phyloP scores from a whole-genome alignment of 2,888 invertebrate genomes.

The Agrotis segetum region DNA sequence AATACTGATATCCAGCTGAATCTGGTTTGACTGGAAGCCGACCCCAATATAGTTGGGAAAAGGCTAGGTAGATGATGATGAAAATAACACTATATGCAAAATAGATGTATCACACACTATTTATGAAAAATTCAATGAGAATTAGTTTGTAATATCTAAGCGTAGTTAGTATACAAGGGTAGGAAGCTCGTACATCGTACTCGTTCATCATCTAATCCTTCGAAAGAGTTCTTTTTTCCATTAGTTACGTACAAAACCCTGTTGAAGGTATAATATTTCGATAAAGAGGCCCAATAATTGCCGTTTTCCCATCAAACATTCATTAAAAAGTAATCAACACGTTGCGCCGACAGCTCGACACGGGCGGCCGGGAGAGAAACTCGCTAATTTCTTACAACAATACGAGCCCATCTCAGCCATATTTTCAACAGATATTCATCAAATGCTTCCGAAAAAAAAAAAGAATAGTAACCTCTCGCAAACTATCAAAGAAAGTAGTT shows the following conservation, averaged over 20 bases:
- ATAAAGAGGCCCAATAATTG: constrained; percentile 64
- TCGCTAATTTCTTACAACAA: constrained; percentile 64
- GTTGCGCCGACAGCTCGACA: constrained; percentile 50
- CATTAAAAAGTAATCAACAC: constrained; percentile 79
- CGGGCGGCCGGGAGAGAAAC: constrained; percentile 37
- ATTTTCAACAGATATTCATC: constrained; percentile 20
- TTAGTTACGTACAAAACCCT: constrained; percentile 44
- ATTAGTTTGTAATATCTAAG: too few species aligned
- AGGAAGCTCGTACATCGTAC: too few species aligned
- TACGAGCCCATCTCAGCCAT: constrained; percentile 31
- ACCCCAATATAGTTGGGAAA: too few species aligned
- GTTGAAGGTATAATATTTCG: constrained; percentile 48
- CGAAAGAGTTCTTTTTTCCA: constrained; percentile 16
- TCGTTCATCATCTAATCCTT: not conserved
- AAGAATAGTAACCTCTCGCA: not conserved
- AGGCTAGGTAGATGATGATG: too few species aligned
- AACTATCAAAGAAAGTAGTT: constrained; percentile 16
- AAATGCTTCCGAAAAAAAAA: constrained; percentile 11
- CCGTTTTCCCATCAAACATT: constrained; percentile 74
- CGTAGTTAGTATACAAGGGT: too few species aligned
- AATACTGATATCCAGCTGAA: too few species aligned
- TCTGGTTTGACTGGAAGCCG: too few species aligned
- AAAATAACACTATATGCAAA: too few species aligned
- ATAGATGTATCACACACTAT: too few species aligned
- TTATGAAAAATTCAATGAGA: too few species aligned